Evolutionary conservation across 2,888 invertebrate genomes (phyloP).

Genomic region (Scrobipalpa atriplicella): DNA sequence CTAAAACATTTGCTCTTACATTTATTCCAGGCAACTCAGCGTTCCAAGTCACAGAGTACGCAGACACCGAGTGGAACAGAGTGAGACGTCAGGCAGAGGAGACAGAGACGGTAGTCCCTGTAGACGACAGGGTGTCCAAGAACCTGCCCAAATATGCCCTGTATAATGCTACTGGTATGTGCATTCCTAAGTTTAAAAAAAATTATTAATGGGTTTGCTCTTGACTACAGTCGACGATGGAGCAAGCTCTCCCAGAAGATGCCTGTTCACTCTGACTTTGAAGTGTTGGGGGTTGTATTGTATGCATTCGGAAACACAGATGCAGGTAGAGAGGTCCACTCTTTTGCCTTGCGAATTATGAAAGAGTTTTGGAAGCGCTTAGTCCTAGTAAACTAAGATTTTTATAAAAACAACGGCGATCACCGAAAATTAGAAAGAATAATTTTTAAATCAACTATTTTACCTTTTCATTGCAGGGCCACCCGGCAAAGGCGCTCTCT

Average conservation of each 20-base stretch:
- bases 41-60: slow-evolving; percentile 59
- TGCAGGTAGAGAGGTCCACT: no score
- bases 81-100: slow-evolving; percentile 61
- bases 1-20: not conserved
- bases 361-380: no score
- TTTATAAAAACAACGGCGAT: no score
- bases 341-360: no score
- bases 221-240: no score
- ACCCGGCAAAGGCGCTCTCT: slow-evolving; percentile 73
- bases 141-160: slow-evolving; percentile 70
- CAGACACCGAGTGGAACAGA: slow-evolving; percentile 51
- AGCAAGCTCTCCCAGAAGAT: no score
- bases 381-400: no score
- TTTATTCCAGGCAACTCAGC: slow-evolving; percentile 69
- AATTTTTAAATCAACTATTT: slow-evolving; percentile 12
- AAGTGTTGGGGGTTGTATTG: no score
- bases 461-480: slow-evolving; percentile 50
- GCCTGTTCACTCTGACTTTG: no score
- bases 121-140: slow-evolving; percentile 57
- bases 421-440: no score
- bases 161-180: slow-evolving; percentile 66
- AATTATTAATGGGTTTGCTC: no score
- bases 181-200: not conserved
- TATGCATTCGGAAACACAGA: no score
- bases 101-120: slow-evolving; percentile 42